Evolutionary conservation across 2,888 invertebrate genomes (phyloP).

Genomic region (Sarcophaga subvicina): DNA sequence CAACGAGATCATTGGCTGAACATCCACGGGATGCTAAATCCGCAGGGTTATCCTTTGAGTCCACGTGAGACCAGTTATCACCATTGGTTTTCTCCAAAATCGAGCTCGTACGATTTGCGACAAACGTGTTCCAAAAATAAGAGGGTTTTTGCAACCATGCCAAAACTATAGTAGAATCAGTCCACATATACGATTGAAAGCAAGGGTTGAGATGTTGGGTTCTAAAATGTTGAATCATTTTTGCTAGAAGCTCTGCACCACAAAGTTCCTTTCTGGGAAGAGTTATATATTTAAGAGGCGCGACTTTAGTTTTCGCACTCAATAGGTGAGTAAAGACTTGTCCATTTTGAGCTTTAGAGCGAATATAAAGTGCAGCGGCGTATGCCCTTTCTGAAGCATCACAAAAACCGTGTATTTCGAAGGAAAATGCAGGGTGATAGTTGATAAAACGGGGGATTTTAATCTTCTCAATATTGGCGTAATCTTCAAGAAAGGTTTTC

Average conservation of each 20-base stretch:
- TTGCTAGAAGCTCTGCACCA: slow-evolving; percentile 13
- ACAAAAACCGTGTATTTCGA: slow-evolving; percentile 52
- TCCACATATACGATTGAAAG: slow-evolving; percentile 4
- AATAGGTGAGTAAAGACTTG: slow-evolving; percentile 31
- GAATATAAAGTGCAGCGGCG: slow-evolving; percentile 25
- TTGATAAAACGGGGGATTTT: neutral
- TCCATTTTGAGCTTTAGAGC: slow-evolving; percentile 14
- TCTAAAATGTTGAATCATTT: slow-evolving; percentile 3
- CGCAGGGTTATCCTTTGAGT: slow-evolving; percentile 13
- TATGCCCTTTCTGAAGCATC: slow-evolving; percentile 36
- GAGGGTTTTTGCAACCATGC: slow-evolving; percentile 47
- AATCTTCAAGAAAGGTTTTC: slow-evolving; percentile 9
- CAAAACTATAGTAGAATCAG: neutral
- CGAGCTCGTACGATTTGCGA: slow-evolving; percentile 46
- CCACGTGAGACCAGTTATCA: slow-evolving; percentile 48
- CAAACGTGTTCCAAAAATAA: slow-evolving; percentile 48
- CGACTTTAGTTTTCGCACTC: slow-evolving; percentile 44
- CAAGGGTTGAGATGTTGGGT: neutral
- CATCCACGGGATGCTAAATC: slow-evolving; percentile 39
- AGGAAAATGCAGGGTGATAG: neutral
- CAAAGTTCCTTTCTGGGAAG: neutral
- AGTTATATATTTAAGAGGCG: slow-evolving; percentile 25
- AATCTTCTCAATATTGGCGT: neutral
- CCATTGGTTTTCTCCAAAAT: slow-evolving; percentile 26
- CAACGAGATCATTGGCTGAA: slow-evolving; percentile 32